Evolutionary conservation across 1,140 invertebrate genomes (phyloP).

Genomic region (Nasonia giraulti): DNA sequence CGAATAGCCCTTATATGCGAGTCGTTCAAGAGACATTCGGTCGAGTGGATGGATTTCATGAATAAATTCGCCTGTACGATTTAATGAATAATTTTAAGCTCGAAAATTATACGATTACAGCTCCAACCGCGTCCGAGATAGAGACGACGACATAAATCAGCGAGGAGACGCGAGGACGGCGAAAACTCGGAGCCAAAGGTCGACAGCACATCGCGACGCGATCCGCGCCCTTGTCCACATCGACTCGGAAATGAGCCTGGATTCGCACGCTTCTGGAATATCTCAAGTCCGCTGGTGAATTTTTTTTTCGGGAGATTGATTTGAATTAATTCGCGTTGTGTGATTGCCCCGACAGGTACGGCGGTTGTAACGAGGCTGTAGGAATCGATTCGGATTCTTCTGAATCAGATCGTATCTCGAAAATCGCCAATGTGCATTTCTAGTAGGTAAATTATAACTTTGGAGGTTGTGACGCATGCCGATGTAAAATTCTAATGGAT

Average conservation of each 20-base stretch:
- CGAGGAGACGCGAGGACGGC: neutral
- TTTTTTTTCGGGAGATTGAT: too few species aligned
- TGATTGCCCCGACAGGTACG: too few species aligned
- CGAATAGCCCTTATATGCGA: neutral
- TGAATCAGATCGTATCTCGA: too few species aligned
- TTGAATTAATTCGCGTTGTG: too few species aligned
- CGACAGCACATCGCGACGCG: constrained; percentile 64
- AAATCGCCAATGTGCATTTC: too few species aligned
- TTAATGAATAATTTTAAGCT: neutral
- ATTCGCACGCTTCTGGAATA: neutral
- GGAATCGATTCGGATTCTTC: too few species aligned
- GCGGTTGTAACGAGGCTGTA: too few species aligned
- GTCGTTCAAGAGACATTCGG: neutral
- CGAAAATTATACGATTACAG: too few species aligned
- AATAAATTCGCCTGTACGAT: neutral
- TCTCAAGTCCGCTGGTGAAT: too few species aligned
- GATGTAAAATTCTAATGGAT: too few species aligned
- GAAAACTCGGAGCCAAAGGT: constrained; percentile 54
- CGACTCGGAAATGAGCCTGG: neutral
- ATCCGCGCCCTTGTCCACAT: constrained; percentile 58
- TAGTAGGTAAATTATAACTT: too few species aligned
- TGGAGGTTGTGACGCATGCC: too few species aligned
- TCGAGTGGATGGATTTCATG: neutral
- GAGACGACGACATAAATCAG: constrained; percentile 29
- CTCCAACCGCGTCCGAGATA: neutral